phyloP scores from a whole-genome alignment of 2,888 invertebrate species.

The Nomada goodeniana region DNA sequence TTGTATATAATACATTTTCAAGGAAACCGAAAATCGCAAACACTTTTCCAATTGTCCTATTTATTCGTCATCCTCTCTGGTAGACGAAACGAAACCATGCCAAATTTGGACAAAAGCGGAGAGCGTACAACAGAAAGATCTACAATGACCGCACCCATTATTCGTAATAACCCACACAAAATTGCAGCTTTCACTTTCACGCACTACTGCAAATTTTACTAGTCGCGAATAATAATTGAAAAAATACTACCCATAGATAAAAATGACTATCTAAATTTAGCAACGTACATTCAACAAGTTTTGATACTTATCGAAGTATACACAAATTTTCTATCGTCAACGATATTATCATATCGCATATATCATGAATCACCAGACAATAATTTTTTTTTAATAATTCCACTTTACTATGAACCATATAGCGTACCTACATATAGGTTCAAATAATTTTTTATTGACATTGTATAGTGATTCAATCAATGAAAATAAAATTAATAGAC shows the following conservation, averaged over 20 bases:
- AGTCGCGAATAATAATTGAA: not conserved
- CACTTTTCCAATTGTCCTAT: not conserved
- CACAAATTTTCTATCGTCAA: too few relatives aligned
- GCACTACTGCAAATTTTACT: not conserved
- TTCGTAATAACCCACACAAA: not conserved
- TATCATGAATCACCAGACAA: too few relatives aligned
- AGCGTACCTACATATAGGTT: too few relatives aligned
- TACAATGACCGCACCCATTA: not conserved
- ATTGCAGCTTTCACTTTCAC: not conserved
- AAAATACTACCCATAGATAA: not conserved
- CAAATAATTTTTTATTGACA: too few relatives aligned
- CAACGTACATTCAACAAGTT: not conserved
- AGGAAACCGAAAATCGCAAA: conserved; percentile 11
- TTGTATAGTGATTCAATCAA: too few relatives aligned
- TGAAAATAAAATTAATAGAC: not conserved
- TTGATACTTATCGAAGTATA: too few relatives aligned
- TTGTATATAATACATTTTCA: not conserved
- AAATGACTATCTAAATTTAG: not conserved
- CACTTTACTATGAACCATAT: too few relatives aligned
- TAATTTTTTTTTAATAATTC: too few relatives aligned
- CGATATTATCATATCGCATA: too few relatives aligned
- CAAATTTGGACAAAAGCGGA: conserved; percentile 17
- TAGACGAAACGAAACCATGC: not conserved
- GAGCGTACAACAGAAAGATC: not conserved
- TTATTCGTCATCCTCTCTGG: not conserved